These are phyloP conservation scores for Collichthys lucidus DNA, from an alignment of 2,113 vertebrate species.

Conservation along the genomic window DNA sequence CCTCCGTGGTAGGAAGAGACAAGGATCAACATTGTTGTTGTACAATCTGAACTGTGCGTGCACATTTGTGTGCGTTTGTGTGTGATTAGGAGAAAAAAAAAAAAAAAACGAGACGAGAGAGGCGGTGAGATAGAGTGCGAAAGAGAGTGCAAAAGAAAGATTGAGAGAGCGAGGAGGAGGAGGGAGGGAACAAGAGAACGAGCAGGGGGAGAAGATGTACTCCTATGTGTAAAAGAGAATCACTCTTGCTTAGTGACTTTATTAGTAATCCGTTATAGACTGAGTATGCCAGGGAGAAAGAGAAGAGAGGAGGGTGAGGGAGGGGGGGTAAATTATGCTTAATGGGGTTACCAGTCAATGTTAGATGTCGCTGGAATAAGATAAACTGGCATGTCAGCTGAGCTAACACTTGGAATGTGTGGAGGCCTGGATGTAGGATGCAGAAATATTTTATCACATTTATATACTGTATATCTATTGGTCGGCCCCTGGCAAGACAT, in stretches of 20 bases:
- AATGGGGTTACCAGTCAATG: conserved; percentile 42
- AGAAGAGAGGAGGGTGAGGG: neutral
- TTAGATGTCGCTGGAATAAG: conserved; percentile 35
- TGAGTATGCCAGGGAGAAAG: conserved; percentile 1
- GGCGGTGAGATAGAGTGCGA: neutral
- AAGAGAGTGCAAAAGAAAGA: conserved; percentile 12
- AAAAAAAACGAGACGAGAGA: neutral
- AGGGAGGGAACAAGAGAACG: neutral
- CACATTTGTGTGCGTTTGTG: conserved; percentile 11
- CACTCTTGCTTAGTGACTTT: conserved; percentile 56
- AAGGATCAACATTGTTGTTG: conserved; percentile 55
- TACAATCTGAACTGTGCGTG: conserved; percentile 43
- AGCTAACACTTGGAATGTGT: neutral
- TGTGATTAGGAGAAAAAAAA: neutral
- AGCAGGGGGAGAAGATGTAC: neutral
- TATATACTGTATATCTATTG: conserved; percentile 1
- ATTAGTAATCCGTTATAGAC: conserved; percentile 54
- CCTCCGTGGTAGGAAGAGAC: conserved; percentile 38
- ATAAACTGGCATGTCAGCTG: conserved; percentile 22
- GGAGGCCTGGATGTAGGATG: neutral
- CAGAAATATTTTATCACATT: conserved; percentile 7
- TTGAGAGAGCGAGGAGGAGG: neutral
- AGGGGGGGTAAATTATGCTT: conserved; percentile 30
- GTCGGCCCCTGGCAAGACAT: conserved; percentile 12
- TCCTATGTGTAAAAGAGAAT: conserved; percentile 31